Percentiles rank a stretch among this genome's conserved stretches.
phyloP scores from a whole-genome alignment of 2,797 vertebrate genomes.

The Glossophaga mutica region DNA sequence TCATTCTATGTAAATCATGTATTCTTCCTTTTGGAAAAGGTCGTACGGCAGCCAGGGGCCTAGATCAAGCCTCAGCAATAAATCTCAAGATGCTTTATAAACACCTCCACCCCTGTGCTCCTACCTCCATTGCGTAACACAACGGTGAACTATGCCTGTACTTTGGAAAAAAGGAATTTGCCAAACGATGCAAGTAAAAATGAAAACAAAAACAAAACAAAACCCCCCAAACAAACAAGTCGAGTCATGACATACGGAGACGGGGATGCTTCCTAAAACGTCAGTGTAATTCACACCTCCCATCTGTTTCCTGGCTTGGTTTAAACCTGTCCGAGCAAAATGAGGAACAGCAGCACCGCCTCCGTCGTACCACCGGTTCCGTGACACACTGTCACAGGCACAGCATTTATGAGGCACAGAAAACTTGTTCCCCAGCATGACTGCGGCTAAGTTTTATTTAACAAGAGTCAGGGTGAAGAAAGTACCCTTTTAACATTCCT shows the following conservation, averaged over 20 bases:
- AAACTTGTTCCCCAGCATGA: background rate
- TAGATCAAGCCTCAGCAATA: constrained; percentile 20
- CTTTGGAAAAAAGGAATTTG: constrained; percentile 31
- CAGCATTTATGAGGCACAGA: background rate
- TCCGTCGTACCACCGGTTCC: background rate
- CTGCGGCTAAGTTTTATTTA: background rate
- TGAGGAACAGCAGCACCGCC: background rate
- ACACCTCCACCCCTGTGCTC: background rate
- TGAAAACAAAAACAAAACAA: background rate
- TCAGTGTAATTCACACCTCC: background rate
- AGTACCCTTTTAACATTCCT: background rate
- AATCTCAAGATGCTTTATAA: constrained; percentile 11
- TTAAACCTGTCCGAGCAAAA: constrained; percentile 20
- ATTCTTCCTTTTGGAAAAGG: constrained; percentile 23
- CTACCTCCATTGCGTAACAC: background rate
- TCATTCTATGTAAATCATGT: constrained; percentile 9
- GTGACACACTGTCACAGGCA: background rate
- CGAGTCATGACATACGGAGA: background rate
- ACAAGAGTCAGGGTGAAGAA: background rate
- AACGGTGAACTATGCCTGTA: background rate
- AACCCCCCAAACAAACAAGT: background rate
- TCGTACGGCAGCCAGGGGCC: background rate
- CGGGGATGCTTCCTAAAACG: background rate
- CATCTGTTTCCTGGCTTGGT: background rate
- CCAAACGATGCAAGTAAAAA: background rate